Percentiles rank a stretch among this genome's conserved stretches.
Conservation (phyloP, 2,113 vertebrate genomes). For the Turnix velox region DNA sequence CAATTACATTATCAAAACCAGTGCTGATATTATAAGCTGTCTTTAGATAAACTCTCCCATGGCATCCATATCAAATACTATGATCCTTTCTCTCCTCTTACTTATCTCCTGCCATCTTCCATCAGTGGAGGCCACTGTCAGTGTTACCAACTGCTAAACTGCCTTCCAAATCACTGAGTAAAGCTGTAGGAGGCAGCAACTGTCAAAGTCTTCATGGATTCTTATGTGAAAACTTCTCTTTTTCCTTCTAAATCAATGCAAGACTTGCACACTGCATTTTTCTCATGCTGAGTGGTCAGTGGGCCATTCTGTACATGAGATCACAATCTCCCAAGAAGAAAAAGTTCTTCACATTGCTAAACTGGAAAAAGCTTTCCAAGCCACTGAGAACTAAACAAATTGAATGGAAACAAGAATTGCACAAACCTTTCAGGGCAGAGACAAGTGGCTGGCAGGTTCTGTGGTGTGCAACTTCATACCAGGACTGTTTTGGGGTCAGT, state of each 20-base stretch:
- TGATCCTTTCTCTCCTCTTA: background rate
- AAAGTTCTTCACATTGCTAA: background rate
- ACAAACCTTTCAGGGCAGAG: background rate
- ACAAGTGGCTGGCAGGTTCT: background rate
- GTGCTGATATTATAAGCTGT: background rate
- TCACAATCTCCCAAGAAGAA: rapidly evolving
- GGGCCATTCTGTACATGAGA: background rate
- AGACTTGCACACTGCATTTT: background rate
- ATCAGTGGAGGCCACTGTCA: background rate
- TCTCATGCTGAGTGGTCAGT: rapidly evolving
- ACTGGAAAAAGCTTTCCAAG: background rate
- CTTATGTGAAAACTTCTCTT: background rate
- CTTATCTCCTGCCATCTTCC: background rate
- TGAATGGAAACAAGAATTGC: background rate
- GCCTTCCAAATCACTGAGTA: background rate
- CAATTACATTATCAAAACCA: background rate
- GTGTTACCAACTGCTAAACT: rapidly evolving
- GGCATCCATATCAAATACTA: background rate
- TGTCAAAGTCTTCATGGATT: background rate
- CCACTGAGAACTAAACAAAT: background rate
- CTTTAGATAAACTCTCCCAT: background rate
- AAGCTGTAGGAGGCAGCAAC: background rate
- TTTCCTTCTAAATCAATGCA: background rate
- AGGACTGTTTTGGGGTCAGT: background rate
- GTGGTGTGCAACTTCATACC: background rate